Evolutionary conservation across 1,140 invertebrate genomes (phyloP).

Genomic region (Pseudoatta argentina): DNA sequence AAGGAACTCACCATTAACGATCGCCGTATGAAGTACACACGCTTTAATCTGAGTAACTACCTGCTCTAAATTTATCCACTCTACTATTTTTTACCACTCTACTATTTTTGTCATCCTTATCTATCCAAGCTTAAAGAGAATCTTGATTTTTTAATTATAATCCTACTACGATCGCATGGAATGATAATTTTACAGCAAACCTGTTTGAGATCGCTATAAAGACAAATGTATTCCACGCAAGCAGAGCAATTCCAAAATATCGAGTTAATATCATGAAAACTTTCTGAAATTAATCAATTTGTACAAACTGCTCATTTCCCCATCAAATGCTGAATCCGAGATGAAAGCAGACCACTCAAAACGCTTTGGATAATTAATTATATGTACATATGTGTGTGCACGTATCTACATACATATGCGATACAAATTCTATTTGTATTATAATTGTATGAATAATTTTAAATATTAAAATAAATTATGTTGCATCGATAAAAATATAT

Average conservation of each 20-base stretch:
- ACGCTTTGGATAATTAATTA: constrained; percentile 42
- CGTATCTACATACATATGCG: background rate
- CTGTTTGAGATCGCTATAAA: background rate
- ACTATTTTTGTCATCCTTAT: constrained; percentile 80
- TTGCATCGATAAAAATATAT: background rate
- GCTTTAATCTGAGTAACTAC: constrained; percentile 60
- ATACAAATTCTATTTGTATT: background rate
- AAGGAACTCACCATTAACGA: constrained; percentile 78
- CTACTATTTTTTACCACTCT: constrained; percentile 71
- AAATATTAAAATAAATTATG: background rate
- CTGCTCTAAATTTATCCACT: constrained; percentile 80
- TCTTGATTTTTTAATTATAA: constrained; percentile 71
- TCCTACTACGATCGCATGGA: constrained; percentile 15
- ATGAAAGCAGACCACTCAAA: constrained; percentile 23
- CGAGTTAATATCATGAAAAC: constrained; percentile 39
- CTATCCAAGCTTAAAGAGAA: constrained; percentile 79
- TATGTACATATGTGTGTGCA: background rate
- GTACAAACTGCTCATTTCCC: constrained; percentile 24
- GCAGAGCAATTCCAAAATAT: constrained; percentile 48
- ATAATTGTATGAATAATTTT: background rate
- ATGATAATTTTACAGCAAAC: constrained; percentile 56
- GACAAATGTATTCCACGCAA: constrained; percentile 13
- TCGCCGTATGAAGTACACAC: constrained; percentile 78
- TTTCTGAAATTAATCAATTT: constrained; percentile 38
- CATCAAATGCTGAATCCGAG: constrained; percentile 40